Percentiles rank a stretch among this genome's conserved stretches.
Evolutionary conservation across 2,113 vertebrate genomes (phyloP).

Genomic region (Callipepla californica): DNA sequence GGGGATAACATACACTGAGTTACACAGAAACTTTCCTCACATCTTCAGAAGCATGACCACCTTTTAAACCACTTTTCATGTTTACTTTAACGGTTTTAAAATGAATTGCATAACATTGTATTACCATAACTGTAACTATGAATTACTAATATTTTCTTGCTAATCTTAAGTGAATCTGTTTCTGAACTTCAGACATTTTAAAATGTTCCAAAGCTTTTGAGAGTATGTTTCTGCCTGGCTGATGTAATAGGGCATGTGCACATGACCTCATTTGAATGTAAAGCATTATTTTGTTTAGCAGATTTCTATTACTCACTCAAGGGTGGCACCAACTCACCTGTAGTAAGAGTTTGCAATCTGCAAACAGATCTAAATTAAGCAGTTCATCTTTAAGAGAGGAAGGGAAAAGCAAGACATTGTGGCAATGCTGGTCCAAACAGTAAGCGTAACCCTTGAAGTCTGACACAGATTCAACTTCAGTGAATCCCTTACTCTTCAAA

Average conservation of each 20-base stretch:
- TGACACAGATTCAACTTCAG: conserved; percentile 78
- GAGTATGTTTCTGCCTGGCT: not conserved
- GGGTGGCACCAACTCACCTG: conserved; percentile 82
- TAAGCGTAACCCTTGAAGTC: conserved; percentile 78
- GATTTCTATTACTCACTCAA: not conserved
- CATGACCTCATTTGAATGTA: not conserved
- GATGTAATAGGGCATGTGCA: not conserved
- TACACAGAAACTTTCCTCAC: not conserved
- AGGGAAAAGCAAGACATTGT: conserved; percentile 87
- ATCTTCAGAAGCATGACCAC: not conserved
- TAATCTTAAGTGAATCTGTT: not conserved
- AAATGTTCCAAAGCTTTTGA: not conserved
- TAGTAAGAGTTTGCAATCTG: conserved; percentile 84
- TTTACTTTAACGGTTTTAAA: not conserved
- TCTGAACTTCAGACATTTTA: not conserved
- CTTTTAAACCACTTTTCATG: not conserved
- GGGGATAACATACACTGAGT: not conserved
- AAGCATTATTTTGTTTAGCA: not conserved
- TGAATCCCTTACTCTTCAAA: conserved; percentile 83
- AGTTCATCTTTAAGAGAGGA: conserved; percentile 83
- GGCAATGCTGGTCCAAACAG: conserved; percentile 87
- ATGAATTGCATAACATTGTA: not conserved
- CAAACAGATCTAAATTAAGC: conserved; percentile 79
- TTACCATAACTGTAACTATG: not conserved
- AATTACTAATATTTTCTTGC: not conserved